Percentiles rank a stretch among this genome's conserved stretches.
Evolutionary conservation across 1,140 invertebrate species (phyloP).

Genomic region (Hestina assimilis): DNA sequence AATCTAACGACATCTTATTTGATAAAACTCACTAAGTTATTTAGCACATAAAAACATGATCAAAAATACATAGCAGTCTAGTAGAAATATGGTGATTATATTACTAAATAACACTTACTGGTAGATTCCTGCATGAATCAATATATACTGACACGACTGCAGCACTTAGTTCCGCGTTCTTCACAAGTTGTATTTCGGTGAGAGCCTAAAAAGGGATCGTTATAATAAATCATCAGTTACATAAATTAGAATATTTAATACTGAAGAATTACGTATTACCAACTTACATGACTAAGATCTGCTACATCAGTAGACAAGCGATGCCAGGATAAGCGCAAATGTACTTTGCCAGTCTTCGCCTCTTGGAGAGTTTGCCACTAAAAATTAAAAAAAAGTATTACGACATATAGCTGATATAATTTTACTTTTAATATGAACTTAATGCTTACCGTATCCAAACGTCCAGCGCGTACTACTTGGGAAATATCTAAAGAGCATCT

Average conservation of each 20-base stretch:
- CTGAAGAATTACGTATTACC: not conserved
- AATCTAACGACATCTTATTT: too few relatives aligned
- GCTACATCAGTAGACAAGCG: conserved; percentile 84
- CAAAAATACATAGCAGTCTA: too few relatives aligned
- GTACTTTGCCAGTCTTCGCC: conserved; percentile 95
- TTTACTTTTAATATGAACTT: too few relatives aligned
- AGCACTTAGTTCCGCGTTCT: conserved; percentile 86
- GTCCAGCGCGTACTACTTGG: conserved; percentile 66
- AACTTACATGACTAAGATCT: conserved; percentile 87
- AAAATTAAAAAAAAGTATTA: conserved; percentile 25
- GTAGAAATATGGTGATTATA: too few relatives aligned
- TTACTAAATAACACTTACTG: conserved; percentile 81
- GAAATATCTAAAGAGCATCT: conserved; percentile 69
- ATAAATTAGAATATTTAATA: not conserved
- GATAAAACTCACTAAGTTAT: too few relatives aligned
- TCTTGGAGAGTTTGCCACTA: conserved; percentile 96
- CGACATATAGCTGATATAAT: too few relatives aligned
- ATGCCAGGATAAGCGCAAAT: conserved; percentile 93
- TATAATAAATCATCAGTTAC: not conserved
- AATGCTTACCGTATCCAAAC: conserved; percentile 60
- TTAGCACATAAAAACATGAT: too few relatives aligned
- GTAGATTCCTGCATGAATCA: conserved; percentile 93
- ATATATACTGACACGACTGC: conserved; percentile 90
- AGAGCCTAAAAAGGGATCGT: conserved; percentile 79
- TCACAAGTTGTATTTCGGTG: conserved; percentile 86